A percentile compares a stretch with the other conserved stretches of the same genome.
These are phyloP conservation scores for Ips nitidus DNA, from an alignment of 1,140 invertebrate species.

Conservation along the genomic window DNA sequence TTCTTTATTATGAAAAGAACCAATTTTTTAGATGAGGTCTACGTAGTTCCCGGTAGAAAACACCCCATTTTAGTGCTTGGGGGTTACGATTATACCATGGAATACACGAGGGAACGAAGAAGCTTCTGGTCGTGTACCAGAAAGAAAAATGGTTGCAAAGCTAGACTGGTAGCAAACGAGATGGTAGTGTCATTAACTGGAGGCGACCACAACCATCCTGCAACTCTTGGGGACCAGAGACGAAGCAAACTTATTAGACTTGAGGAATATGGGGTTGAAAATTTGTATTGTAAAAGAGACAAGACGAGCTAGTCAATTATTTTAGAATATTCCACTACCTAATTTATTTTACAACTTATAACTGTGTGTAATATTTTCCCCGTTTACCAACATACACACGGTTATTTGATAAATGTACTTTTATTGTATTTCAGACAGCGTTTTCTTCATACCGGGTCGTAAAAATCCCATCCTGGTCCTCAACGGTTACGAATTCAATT, in stretches of 20 bases:
- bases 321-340: too few species aligned
- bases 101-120: conserved; percentile 5
- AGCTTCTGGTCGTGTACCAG: conserved; percentile 29
- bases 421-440: too few species aligned
- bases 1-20: too few species aligned
- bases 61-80: conserved; percentile 34
- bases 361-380: too few species aligned
- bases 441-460: conserved; percentile 9
- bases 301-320: neutral
- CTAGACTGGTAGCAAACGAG: conserved; percentile 15
- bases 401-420: conserved; percentile 26
- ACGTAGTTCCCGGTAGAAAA: conserved; percentile 31
- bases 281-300: neutral
- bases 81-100: conserved; percentile 19
- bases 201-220: conserved; percentile 13
- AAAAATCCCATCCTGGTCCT: conserved; percentile 37
- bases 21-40: conserved; percentile 21
- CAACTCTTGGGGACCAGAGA: conserved; percentile 2
- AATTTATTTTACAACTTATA: too few species aligned
- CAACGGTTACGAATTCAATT: conserved; percentile 23
- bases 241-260: neutral
- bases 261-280: neutral
- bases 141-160: conserved; percentile 33
- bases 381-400: neutral
- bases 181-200: conserved; percentile 5